Percentiles rank a stretch among this genome's conserved stretches.
Evolutionary conservation across 2,888 invertebrate genomes (phyloP).

Genomic region (Drosophila acutilabella): DNA sequence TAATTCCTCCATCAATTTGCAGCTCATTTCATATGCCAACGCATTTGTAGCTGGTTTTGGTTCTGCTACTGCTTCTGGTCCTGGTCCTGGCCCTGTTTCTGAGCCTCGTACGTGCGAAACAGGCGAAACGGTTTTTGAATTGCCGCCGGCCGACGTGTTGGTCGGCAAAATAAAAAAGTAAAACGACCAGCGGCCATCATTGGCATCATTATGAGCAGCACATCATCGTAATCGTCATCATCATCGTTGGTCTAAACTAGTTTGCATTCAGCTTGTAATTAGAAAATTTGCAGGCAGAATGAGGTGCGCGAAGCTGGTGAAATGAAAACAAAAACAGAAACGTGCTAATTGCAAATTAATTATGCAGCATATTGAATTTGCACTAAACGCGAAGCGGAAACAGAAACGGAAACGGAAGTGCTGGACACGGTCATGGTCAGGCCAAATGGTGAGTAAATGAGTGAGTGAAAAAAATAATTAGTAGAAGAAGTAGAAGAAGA

Average conservation of each 20-base stretch:
- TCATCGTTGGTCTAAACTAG: conserved; percentile 49
- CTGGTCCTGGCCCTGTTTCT: conserved; percentile 12
- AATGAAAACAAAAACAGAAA: conserved; percentile 79
- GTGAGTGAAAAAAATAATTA: background rate
- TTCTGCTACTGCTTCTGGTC: conserved; percentile 1
- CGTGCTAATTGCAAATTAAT: conserved; percentile 85
- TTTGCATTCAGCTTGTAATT: conserved; percentile 73
- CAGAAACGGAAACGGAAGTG: conserved; percentile 26
- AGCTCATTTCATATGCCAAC: conserved; percentile 80
- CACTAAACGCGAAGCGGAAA: conserved; percentile 70
- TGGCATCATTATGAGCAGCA: conserved; percentile 9
- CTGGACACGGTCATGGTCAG: conserved; percentile 22
- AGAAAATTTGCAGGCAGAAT: conserved; percentile 70
- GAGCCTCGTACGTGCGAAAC: conserved; percentile 57
- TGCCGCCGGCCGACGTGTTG: conserved; percentile 62
- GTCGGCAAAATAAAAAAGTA: conserved; percentile 14
- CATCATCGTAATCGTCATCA: background rate
- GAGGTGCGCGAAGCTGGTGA: conserved; percentile 54
- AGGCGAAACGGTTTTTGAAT: conserved; percentile 38
- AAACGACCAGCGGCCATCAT: conserved; percentile 16
- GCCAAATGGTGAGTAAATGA: conserved; percentile 29
- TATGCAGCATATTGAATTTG: conserved; percentile 85
- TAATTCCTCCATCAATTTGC: conserved; percentile 81
- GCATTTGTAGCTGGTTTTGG: conserved; percentile 51
- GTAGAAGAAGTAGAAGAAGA: background rate